Evolutionary conservation across 2,797 vertebrate species (phyloP).

Genomic region (Pipistrellus kuhlii): DNA sequence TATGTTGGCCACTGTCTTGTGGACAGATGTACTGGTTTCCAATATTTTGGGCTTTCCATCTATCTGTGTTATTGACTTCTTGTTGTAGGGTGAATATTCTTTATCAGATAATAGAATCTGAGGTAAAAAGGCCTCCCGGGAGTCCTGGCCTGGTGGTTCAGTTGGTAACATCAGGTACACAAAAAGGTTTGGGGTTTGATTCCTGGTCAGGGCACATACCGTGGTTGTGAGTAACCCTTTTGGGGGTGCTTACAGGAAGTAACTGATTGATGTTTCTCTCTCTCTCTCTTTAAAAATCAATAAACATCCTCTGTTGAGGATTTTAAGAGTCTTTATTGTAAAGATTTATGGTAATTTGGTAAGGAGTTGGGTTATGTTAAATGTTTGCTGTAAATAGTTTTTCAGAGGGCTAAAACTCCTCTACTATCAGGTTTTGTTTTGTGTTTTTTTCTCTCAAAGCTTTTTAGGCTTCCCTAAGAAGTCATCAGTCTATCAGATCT

Average conservation of each 20-base stretch:
- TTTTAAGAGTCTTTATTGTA: neutral
- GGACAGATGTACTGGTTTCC: neutral
- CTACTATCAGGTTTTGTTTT: neutral
- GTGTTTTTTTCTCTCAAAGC: neutral
- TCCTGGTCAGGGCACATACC: neutral
- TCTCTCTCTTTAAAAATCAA: neutral
- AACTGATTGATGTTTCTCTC: neutral
- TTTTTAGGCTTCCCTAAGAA: neutral
- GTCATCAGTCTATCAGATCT: neutral
- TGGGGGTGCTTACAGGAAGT: neutral
- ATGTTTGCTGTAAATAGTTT: neutral
- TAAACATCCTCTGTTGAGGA: neutral
- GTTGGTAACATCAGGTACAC: neutral
- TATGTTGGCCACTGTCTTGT: neutral
- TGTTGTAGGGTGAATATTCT: neutral
- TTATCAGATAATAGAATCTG: neutral
- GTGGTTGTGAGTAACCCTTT: neutral
- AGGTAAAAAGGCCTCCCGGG: neutral
- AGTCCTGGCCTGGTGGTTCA: neutral
- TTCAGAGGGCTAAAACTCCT: neutral
- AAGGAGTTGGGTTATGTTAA: neutral
- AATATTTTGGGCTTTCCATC: neutral
- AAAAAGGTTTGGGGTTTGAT: neutral
- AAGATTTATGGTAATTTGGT: neutral
- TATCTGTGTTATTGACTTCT: neutral